These are phyloP conservation scores for Bergia sp. DNA, from an alignment of 92 coral and sea anemone genomes.

Conservation along the genomic window DNA sequence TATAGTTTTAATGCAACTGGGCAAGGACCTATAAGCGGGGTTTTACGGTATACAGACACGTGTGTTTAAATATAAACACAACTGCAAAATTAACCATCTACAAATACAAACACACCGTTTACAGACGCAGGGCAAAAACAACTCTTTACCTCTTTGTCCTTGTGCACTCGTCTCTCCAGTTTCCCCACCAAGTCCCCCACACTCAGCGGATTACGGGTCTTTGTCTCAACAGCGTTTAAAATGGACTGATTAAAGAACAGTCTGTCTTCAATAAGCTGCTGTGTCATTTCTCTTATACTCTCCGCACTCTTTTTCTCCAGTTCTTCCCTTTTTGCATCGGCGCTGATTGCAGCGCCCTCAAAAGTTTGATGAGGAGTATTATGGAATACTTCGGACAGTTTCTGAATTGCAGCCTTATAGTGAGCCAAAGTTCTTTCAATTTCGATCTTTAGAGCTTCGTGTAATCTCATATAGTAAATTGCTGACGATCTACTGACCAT, in stretches of 20 bases:
- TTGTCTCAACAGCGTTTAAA: conserved; percentile 73
- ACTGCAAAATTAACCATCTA: not conserved
- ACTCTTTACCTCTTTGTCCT: conserved; percentile 77
- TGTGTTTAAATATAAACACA: not conserved
- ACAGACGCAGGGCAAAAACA: too few species aligned
- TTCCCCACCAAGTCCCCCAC: conserved; percentile 69
- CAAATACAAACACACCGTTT: not conserved
- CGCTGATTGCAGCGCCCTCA: conserved; percentile 46
- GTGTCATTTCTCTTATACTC: conserved; percentile 67
- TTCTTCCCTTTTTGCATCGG: conserved; percentile 52
- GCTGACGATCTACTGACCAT: conserved; percentile 72
- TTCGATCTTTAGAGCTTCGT: conserved; percentile 78
- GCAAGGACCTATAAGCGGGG: too few species aligned
- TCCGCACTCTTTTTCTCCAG: conserved; percentile 55
- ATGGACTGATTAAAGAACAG: conserved; percentile 78
- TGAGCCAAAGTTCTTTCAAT: conserved; percentile 67
- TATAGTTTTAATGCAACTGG: too few species aligned
- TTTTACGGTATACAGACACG: not conserved
- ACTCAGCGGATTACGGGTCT: conserved; percentile 65
- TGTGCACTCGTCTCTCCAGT: conserved; percentile 76
- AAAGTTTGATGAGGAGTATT: conserved; percentile 58
- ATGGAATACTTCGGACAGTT: conserved; percentile 64
- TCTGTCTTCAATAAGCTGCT: conserved; percentile 76
- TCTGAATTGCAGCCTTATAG: conserved; percentile 67
- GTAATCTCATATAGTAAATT: conserved; percentile 64